Conservation (phyloP, 1,140 invertebrate genomes). For the Psix sp. region DNA sequence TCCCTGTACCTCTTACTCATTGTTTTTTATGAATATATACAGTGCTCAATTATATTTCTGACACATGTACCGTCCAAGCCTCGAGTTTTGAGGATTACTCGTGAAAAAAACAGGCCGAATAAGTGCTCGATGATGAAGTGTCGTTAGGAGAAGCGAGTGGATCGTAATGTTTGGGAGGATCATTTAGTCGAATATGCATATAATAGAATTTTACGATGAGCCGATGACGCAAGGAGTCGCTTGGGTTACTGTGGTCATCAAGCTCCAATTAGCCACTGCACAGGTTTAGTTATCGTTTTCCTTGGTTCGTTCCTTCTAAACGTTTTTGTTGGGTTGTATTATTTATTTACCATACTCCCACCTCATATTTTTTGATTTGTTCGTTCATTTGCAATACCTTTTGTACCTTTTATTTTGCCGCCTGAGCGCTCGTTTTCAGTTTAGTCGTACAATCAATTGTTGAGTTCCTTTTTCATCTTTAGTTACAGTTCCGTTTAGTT, state of each 20-base stretch:
- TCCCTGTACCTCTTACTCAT: constrained; percentile 69
- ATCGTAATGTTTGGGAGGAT: too few relatives aligned
- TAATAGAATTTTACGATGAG: too few relatives aligned
- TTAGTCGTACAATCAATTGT: too few relatives aligned
- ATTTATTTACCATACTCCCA: too few relatives aligned
- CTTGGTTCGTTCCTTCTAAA: constrained; percentile 44
- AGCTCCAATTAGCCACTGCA: constrained; percentile 73
- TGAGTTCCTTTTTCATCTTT: not conserved
- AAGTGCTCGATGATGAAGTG: too few relatives aligned
- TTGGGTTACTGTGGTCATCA: constrained; percentile 77
- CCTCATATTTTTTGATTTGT: constrained; percentile 14
- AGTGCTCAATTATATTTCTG: constrained; percentile 60
- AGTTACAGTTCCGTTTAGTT: constrained; percentile 37
- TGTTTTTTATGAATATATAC: constrained; percentile 65
- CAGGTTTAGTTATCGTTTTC: constrained; percentile 62
- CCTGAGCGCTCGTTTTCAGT: constrained; percentile 49
- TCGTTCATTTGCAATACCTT: constrained; percentile 43
- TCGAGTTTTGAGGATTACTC: constrained; percentile 1
- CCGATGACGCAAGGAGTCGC: constrained; percentile 70
- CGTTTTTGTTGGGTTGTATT: constrained; percentile 46
- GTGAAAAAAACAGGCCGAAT: not conserved
- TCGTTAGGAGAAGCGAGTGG: too few relatives aligned
- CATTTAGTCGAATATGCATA: too few relatives aligned
- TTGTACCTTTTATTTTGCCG: constrained; percentile 45
- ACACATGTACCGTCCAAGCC: constrained; percentile 71